Percentiles rank a stretch among this genome's conserved stretches.
These are phyloP conservation scores for Frankliniella fusca DNA, from an alignment of 2,888 invertebrate species.

Conservation along the genomic window DNA sequence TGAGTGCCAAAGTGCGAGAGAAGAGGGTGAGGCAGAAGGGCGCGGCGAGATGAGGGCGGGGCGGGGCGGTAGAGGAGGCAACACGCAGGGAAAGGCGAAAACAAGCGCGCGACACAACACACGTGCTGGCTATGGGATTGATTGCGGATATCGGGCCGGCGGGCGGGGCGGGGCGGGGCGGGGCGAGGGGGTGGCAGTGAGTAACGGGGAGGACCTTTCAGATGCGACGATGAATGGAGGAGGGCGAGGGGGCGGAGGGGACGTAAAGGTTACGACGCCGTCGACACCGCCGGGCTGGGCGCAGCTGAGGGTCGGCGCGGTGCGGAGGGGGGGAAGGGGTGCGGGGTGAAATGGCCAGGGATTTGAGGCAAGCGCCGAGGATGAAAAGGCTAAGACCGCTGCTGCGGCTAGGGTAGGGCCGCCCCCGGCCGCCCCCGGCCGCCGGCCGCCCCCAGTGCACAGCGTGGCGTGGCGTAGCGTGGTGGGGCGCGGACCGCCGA, in stretches of 20 bases:
- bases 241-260: background rate
- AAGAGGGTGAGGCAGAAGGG: background rate
- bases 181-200: background rate
- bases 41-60: background rate
- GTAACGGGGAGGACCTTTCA: conserved; percentile 14
- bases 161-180: background rate
- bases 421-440: no score
- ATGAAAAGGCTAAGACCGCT: background rate
- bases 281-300: background rate
- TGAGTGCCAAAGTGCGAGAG: background rate
- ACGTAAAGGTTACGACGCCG: conserved; percentile 12
- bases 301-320: background rate
- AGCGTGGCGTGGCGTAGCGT: no score
- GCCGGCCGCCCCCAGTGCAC: no score
- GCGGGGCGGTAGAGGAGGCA: background rate
- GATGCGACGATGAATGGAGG: conserved; percentile 11
- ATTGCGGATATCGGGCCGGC: background rate
- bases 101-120: background rate
- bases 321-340: background rate
- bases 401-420: no score
- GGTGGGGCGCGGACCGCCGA: no score
- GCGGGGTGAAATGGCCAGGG: conserved; percentile 1
- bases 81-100: background rate
- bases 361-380: background rate
- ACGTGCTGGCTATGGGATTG: background rate